Evolutionary conservation across 2,797 vertebrate genomes (phyloP), one percentile per base, ranked within the genome.

Genomic region (Notoglanidium macrostoma): DNA sequence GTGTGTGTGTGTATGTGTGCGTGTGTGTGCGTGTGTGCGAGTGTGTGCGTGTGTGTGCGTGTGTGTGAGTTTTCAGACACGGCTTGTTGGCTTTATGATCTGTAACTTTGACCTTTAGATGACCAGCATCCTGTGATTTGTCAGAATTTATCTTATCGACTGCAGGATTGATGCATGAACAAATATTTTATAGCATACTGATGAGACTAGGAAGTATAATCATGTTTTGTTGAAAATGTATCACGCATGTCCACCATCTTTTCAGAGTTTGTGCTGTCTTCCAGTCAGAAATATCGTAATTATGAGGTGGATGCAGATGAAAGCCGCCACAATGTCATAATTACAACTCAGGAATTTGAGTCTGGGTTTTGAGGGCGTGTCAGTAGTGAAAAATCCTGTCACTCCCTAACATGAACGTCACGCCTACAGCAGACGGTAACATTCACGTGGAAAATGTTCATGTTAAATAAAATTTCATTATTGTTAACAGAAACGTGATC

Each of bases 51-150:
- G n/a, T n/a, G n/a, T n/a, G n/a, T n/a, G n/a, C n/a, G 79, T 67
- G 83, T 73, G 51, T 73, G 67, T 57, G 73, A 72, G 68, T 84
- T 84, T 84, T 72, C 83, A 73, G 67, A 84, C 83, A 84, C 23
- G 68, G 83, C 32, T 73, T 59, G 54, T 57, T 72, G 67, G 83
- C 32, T 84, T 84, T 21, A 83, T 83, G 61, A 83, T 83, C 61
- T 83, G 80, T 83, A 65, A 65, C 80, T 83, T 67, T 83, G 80
- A 83, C 80, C 80, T 83, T 83, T 83, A 83, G 61, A 67, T 51
- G 61, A 83, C 80, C 80, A 83, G 61, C 61, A 19, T 83, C 80
- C 80, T 83, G 80, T 9, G n/a, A 49, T 83, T 83, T 67, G 57
- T 82, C 59, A 49, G 26, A 29, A 19, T 82, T 29, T 65, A 32